A percentile compares a stretch with the other conserved stretches of the same genome.
Evolutionary conservation across 2,888 invertebrate species (phyloP).

Genomic region (Dryobota labecula): DNA sequence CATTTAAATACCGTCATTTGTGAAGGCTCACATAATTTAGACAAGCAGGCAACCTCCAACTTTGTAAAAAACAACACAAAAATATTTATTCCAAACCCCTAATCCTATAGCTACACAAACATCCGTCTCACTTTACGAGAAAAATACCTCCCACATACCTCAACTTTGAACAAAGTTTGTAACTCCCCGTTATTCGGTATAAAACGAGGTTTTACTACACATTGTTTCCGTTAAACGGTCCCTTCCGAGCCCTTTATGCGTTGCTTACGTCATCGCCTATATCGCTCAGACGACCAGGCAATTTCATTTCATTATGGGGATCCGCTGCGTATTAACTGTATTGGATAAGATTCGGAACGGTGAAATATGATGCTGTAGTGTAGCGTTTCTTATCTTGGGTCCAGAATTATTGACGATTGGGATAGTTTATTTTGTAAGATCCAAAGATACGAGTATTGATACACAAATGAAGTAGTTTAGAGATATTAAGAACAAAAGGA

Average conservation of each 20-base stretch:
- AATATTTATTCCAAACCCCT: slow-evolving; percentile 16
- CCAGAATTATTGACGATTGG: not conserved
- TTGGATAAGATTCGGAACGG: slow-evolving; percentile 20
- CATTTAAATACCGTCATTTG: not conserved
- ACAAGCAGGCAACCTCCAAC: not conserved
- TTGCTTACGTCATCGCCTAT: slow-evolving; percentile 62
- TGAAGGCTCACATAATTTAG: not conserved
- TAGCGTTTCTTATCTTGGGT: slow-evolving; percentile 8
- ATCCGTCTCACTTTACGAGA: slow-evolving; percentile 34
- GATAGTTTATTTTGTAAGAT: not conserved
- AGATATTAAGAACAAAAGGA: not conserved
- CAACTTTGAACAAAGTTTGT: slow-evolving; percentile 41
- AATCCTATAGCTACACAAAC: slow-evolving; percentile 17
- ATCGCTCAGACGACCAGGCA: slow-evolving; percentile 43
- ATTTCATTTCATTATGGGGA: slow-evolving; percentile 59
- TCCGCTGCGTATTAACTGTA: slow-evolving; percentile 26
- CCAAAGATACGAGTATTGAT: not conserved
- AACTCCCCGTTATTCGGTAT: slow-evolving; percentile 34
- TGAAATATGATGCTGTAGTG: not conserved
- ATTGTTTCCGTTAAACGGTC: slow-evolving; percentile 62
- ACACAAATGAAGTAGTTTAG: not conserved
- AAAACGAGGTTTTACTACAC: slow-evolving; percentile 55
- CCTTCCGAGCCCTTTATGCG: slow-evolving; percentile 59
- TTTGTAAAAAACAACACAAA: slow-evolving; percentile 23
- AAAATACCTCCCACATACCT: slow-evolving; percentile 40